phyloP scores from a whole-genome alignment of 2,113 vertebrate species.

The Dromaius novaehollandiae region DNA sequence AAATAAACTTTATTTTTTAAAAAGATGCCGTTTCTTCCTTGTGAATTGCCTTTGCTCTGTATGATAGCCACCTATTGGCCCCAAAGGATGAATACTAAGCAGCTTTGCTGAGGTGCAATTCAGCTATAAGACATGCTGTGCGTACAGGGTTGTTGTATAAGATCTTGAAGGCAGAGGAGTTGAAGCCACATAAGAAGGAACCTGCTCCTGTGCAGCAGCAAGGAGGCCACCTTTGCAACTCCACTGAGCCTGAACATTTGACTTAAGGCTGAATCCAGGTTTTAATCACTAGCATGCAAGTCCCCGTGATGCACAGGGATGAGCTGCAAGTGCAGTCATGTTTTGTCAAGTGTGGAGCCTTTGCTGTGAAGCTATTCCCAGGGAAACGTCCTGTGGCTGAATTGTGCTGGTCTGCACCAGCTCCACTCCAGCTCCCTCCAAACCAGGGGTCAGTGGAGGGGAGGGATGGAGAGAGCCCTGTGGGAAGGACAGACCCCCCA shows the following conservation, averaged over 20 bases:
- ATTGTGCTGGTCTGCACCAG: not conserved
- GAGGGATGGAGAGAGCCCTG: not conserved
- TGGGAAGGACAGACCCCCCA: not conserved
- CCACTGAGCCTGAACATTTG: accelerated
- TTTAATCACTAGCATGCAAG: not conserved
- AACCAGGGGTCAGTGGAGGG: not conserved
- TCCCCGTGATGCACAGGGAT: accelerated
- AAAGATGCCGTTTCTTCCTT: constrained; percentile 6
- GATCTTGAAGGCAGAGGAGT: not conserved
- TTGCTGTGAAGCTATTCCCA: not conserved
- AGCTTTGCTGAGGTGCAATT: constrained; percentile 28
- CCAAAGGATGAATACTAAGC: not conserved
- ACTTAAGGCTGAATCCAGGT: not conserved
- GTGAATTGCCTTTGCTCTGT: constrained; percentile 15
- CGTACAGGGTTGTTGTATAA: not conserved
- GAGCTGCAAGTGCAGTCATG: not conserved
- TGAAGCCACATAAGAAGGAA: not conserved
- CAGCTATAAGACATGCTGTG: not conserved
- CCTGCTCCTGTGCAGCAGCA: not conserved
- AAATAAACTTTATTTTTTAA: not conserved
- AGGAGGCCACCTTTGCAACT: not conserved
- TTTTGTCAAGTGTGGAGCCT: not conserved
- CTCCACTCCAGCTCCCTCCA: not conserved
- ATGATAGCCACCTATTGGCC: not conserved
- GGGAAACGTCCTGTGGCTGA: not conserved